Base-by-base conservation (phyloP, 2,797 vertebrate species). In the Argentina silus region DNA sequence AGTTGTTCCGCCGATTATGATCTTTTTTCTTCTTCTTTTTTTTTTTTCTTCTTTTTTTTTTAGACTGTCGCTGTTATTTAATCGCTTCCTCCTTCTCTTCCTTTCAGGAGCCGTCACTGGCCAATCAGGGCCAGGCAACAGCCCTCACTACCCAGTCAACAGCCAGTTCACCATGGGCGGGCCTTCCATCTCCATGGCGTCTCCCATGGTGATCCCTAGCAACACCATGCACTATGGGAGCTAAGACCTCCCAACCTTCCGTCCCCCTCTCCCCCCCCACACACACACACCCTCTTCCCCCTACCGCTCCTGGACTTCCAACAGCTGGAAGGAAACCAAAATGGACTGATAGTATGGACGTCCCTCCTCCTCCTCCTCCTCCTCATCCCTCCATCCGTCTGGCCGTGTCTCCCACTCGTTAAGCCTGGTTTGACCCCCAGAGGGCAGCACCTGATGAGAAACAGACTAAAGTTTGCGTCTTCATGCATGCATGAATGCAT, bases 151-250 rank as follows among this genome's bases (percentile, higher is more conserved):
- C 56, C 90, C 93, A 0, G 83, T 92, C 86, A 93, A 92, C 90
- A 93, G 86, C 85, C 93, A 94, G 84, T 94, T 94, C 87, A 94
- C 92, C 80, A 94, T 94, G 93, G 92, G 93, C 1, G 93, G 93
- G 3, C 90, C 93, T 0, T 88, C 93, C 67, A 91, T 94, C 78
- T 94, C 93, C 19, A 94, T 94, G 93, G 93, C 93, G n/a, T 93
- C 93, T 0, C 93, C 93, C 74, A 91, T 94, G 92, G 93, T 93
- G 77, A 91, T 94, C 87, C 92, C 92, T 71, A 94, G 91, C 91
- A 94, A 93, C 90, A 94, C 93, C 78, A 91, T 94, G 93, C 93
- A 94, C 86, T 94, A 94, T 62, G 92, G 93, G 69, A 94, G 91
- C 90, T 94, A 92, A 89, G 56, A 5, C 56, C 56, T 27, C 1